Conservation (phyloP, 2,888 invertebrate genomes). For the Chloroclysta siterata region DNA sequence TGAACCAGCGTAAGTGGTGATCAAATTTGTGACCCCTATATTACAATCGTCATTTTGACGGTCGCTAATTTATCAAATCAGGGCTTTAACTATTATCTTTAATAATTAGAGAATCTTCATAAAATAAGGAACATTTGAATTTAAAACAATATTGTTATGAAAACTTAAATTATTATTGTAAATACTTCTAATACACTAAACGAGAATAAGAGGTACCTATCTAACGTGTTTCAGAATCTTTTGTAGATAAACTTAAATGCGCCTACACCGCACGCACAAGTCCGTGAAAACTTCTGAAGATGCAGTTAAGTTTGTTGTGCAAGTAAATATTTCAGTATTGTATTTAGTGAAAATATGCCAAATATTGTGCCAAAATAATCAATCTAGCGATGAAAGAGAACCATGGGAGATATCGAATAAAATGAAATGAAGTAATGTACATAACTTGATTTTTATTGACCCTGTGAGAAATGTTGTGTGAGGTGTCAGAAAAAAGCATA, state of each 20-base stretch:
- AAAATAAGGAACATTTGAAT: constrained; percentile 28
- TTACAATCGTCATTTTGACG: not conserved
- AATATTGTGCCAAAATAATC: constrained; percentile 74
- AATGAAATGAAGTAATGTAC: constrained; percentile 51
- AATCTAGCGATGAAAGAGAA: constrained; percentile 50
- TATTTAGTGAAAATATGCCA: constrained; percentile 60
- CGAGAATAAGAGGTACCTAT: constrained; percentile 8
- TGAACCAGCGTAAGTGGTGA: not conserved
- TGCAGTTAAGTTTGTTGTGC: constrained; percentile 18
- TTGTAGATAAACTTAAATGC: constrained; percentile 14
- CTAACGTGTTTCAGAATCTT: constrained; percentile 15
- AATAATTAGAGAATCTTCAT: constrained; percentile 29
- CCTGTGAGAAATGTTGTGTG: no score
- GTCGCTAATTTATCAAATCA: constrained; percentile 2
- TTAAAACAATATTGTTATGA: constrained; percentile 25
- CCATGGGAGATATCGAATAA: constrained; percentile 73
- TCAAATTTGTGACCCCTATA: not conserved
- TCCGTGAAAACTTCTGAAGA: not conserved
- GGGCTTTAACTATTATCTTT: constrained; percentile 24
- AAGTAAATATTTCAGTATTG: constrained; percentile 33
- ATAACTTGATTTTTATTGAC: constrained; percentile 45
- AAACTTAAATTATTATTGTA: constrained; percentile 32
- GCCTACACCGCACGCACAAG: not conserved
- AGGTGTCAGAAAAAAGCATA: no score
- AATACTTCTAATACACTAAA: constrained; percentile 27